phyloP scores from a whole-genome alignment of 1,140 invertebrate species.

The Camponotus pennsylvanicus region DNA sequence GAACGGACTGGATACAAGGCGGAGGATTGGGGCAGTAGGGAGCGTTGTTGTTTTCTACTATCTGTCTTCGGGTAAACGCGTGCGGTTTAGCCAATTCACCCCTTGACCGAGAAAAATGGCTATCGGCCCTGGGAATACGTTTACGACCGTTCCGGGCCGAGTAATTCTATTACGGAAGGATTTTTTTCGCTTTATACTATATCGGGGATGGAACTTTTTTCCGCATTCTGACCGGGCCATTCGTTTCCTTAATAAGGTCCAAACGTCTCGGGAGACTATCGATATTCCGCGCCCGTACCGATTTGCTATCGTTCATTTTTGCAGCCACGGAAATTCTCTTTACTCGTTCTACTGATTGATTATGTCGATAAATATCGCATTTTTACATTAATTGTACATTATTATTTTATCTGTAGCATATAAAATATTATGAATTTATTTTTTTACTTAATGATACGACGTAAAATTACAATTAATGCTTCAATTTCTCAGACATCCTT shows the following conservation, averaged over 20 bases:
- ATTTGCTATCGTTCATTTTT: conserved; percentile 8
- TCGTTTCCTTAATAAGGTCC: conserved; percentile 78
- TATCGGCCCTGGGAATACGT: conserved; percentile 86
- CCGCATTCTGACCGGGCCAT: conserved; percentile 69
- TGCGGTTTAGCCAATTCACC: conserved; percentile 83
- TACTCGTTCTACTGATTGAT: neutral
- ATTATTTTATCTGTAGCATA: neutral
- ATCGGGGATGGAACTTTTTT: conserved; percentile 76
- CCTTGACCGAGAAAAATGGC: conserved; percentile 86
- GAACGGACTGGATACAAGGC: conserved; percentile 8
- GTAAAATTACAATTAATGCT: too few relatives aligned
- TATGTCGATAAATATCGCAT: neutral
- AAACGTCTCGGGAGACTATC: conserved; percentile 67
- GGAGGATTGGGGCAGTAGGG: conserved; percentile 55
- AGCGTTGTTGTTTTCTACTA: conserved; percentile 78
- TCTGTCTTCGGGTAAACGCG: conserved; percentile 84
- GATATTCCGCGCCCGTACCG: conserved; percentile 49
- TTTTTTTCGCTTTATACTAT: conserved; percentile 85
- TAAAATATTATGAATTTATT: neutral
- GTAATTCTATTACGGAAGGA: conserved; percentile 86
- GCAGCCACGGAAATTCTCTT: neutral
- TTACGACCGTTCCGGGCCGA: conserved; percentile 84
- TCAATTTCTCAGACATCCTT: neutral
- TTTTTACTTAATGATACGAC: neutral
- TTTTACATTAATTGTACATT: neutral